Percentiles rank a stretch among this genome's conserved stretches.
phyloP scores from a whole-genome alignment of 2,113 vertebrate genomes.

The Albula glossodonta region DNA sequence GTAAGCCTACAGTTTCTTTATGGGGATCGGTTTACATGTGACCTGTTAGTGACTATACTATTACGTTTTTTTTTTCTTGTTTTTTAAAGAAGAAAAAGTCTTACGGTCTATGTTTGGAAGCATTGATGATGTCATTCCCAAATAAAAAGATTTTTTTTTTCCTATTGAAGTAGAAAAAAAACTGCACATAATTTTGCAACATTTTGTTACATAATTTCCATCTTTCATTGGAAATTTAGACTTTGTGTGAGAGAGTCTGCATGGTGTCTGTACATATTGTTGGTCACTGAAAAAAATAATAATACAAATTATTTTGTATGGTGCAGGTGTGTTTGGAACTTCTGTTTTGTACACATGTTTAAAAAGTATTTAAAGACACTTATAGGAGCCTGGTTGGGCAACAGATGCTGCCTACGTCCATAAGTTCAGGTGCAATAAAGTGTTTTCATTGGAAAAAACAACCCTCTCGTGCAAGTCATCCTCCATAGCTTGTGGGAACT shows the following conservation, averaged over 20 bases:
- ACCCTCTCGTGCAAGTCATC: background rate
- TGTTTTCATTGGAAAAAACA: background rate
- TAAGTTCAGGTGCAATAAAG: constrained; percentile 30
- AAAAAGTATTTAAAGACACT: constrained; percentile 28
- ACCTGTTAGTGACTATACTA: constrained; percentile 4
- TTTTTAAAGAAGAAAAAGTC: constrained; percentile 17
- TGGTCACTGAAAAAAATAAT: constrained; percentile 13
- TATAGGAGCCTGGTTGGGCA: background rate
- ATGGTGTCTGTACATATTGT: constrained; percentile 28
- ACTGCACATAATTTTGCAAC: constrained; percentile 24
- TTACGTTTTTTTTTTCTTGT: background rate
- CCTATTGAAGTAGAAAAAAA: constrained; percentile 24
- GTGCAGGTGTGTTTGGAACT: constrained; percentile 25
- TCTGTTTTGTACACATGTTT: constrained; percentile 25
- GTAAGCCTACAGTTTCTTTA: background rate
- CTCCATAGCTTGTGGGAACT: background rate
- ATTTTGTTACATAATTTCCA: constrained; percentile 15
- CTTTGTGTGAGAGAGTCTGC: constrained; percentile 16
- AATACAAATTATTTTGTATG: constrained; percentile 27
- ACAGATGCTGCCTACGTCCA: background rate
- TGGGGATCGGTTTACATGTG: constrained; percentile 7
- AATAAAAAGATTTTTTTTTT: constrained; percentile 28
- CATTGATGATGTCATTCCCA: constrained; percentile 22
- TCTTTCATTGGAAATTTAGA: constrained; percentile 16
- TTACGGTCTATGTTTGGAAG: constrained; percentile 21